Evolutionary conservation across 1,140 invertebrate species (phyloP).

Genomic region (Pemphigus obesinymphae): DNA sequence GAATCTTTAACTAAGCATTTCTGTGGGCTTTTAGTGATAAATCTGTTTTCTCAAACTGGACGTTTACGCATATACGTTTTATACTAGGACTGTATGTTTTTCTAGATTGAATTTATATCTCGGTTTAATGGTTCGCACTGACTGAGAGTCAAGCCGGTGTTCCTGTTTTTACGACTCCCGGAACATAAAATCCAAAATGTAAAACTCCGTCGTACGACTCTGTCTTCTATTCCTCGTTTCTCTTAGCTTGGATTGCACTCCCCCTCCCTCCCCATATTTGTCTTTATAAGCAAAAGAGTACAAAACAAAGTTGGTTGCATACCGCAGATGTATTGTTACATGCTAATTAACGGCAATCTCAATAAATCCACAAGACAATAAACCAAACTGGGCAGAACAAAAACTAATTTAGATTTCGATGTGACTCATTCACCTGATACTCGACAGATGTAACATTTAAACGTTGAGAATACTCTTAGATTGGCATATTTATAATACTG

Average conservation of each 20-base stretch:
- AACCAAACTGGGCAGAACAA: background rate
- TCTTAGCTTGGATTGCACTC: background rate
- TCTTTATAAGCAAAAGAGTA: background rate
- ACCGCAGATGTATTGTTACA: background rate
- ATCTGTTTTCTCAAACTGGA: background rate
- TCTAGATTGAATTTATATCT: conserved; percentile 33
- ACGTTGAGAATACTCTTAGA: background rate
- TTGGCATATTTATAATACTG: too few species aligned
- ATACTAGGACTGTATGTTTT: background rate
- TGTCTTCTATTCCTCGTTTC: background rate
- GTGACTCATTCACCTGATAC: background rate
- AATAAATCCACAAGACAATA: background rate
- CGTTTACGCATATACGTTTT: background rate
- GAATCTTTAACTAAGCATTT: background rate
- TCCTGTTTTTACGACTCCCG: conserved; percentile 11
- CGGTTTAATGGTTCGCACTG: background rate
- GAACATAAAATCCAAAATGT: conserved; percentile 19
- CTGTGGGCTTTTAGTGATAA: background rate
- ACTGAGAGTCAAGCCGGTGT: conserved; percentile 24
- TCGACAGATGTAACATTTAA: background rate
- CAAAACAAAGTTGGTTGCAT: background rate
- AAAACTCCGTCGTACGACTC: background rate
- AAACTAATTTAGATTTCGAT: background rate
- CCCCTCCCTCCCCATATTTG: background rate
- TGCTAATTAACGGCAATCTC: conserved; percentile 5